phyloP scores from a whole-genome alignment of 2,113 vertebrate species.

The Syngnathus scovelli region DNA sequence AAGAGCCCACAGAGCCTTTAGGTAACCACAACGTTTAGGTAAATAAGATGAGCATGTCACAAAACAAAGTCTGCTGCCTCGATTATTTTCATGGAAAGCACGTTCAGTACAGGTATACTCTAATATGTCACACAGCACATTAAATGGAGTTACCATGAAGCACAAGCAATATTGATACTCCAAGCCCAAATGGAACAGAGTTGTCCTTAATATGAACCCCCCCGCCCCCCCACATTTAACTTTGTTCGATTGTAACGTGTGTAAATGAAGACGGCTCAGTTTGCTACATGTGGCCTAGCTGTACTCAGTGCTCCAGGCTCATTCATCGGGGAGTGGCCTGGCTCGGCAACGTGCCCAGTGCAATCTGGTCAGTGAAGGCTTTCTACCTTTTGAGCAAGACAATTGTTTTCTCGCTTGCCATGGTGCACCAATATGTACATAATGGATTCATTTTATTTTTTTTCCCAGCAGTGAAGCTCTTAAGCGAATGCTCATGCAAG shows the following conservation, averaged over 20 bases:
- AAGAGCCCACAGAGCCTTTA: too few species aligned
- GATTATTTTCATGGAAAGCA: too few species aligned
- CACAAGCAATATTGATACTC: too few species aligned
- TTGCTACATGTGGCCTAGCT: not conserved
- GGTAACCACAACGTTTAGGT: too few species aligned
- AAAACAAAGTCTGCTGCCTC: too few species aligned
- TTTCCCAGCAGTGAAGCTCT: not conserved
- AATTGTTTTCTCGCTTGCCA: not conserved
- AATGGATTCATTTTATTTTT: not conserved
- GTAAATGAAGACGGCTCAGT: not conserved
- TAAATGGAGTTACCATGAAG: too few species aligned
- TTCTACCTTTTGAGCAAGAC: not conserved
- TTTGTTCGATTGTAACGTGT: not conserved
- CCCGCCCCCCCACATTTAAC: too few species aligned
- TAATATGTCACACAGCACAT: too few species aligned
- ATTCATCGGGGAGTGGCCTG: not conserved
- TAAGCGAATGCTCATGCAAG: not conserved
- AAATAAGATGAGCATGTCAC: too few species aligned
- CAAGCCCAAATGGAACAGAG: not conserved
- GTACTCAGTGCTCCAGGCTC: not conserved
- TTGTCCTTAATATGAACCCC: not conserved
- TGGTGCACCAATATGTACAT: not conserved
- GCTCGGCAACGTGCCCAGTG: not conserved
- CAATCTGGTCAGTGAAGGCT: not conserved
- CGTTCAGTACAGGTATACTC: too few species aligned